Evolutionary conservation across 2,113 vertebrate species (phyloP), one percentile per base, ranked within the genome.

Genomic region (Astur gentilis): DNA sequence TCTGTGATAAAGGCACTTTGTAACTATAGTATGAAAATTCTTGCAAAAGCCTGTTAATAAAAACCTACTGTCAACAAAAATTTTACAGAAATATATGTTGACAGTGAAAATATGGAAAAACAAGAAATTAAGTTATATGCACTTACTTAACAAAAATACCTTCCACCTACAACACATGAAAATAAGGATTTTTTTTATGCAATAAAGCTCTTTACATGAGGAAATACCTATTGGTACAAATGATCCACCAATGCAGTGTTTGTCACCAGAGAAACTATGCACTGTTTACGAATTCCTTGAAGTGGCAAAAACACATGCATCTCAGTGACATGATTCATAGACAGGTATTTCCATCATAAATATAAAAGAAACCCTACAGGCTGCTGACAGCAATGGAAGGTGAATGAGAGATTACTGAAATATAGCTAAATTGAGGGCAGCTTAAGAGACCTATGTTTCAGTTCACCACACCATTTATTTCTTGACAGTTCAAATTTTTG

Each of bases 321-420:
- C 71, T 71, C 47, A 85, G 87, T 54, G 79, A 62, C 71, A 87
- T 78, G 71, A 95, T 91, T 83, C 66, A 81, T n/a, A 83, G 66
- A 58, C 36, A 90, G 58, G 45, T 21, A 73, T 72, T 95, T 92
- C 62, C 66, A 89, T 66, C 89, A 71, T 76, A 84, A 79, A 82
- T 71, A 76, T 47, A 81, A 93, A 26, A 80, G 61, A 80, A 95
- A 81, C 40, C 38, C 55, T 61, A 47, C 32, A 81, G 70, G 71
- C n/a, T 23, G 4, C 87, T 88, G 92, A 66, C 86, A 95, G 91
- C 44, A 84, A 40, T 57, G 44, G 84, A 87, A 71, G 61, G 66
- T 87, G 78, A 95, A 87, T 58, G 69, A 96, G 84, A 93, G 54
- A 95, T 93, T 89, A 93, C 70, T 82, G 85, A 96, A 92, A 83